These are phyloP conservation scores for Nemotelus pantherinus DNA, from an alignment of 2,888 invertebrate species.

Conservation along the genomic window DNA sequence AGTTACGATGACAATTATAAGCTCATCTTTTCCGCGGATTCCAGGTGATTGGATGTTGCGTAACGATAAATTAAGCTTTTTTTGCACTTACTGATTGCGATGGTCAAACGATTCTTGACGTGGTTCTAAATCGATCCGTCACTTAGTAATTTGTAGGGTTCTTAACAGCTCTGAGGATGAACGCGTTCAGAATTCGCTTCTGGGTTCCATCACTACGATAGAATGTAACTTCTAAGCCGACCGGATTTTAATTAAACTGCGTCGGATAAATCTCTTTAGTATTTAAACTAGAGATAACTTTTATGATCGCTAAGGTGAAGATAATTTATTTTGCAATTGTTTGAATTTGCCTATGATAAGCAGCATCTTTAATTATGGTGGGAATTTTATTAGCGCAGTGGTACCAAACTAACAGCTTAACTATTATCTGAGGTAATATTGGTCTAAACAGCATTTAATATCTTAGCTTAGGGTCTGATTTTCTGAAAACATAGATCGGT, in stretches of 20 bases:
- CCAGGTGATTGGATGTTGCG: too few relatives aligned
- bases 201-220: not conserved
- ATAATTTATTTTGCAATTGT: not conserved
- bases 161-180: not conserved
- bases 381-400: not conserved
- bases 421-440: too few relatives aligned
- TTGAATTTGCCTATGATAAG: not conserved
- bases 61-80: not conserved
- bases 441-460: too few relatives aligned
- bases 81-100: not conserved
- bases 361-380: not conserved
- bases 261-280: not conserved
- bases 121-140: not conserved
- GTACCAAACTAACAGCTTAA: not conserved
- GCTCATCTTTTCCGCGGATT: too few relatives aligned
- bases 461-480: too few relatives aligned
- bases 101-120: not conserved
- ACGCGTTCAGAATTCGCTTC: not conserved
- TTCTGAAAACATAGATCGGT: too few relatives aligned
- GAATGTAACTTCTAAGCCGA: not conserved
- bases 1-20: too few relatives aligned
- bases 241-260: not conserved
- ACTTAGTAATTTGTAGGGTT: not conserved
- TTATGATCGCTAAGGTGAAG: not conserved
- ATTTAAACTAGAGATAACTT: not conserved